Evolutionary conservation across 2,797 vertebrate species (phyloP).

Genomic region (Centropyge bicolor): DNA sequence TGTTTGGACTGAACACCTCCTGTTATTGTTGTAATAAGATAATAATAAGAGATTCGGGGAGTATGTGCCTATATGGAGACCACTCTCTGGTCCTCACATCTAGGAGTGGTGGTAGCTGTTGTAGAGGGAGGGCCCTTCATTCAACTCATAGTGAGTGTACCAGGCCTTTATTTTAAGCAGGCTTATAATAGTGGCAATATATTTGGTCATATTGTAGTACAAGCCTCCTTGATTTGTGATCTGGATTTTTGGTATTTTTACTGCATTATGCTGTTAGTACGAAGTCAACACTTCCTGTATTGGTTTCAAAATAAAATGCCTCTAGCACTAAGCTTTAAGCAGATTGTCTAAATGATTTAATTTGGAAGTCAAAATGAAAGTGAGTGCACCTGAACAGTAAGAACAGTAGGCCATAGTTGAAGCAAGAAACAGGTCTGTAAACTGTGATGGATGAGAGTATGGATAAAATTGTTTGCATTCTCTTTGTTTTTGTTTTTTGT

Average conservation of each 20-base stretch:
- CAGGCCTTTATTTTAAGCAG: not conserved
- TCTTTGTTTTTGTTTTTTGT: no score
- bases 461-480: no score
- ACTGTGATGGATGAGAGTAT: not conserved
- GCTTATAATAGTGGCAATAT: not conserved
- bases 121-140: not conserved
- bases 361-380: not conserved
- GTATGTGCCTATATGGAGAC: not conserved
- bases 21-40: slow-evolving; percentile 33
- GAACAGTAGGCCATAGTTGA: no score
- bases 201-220: no score
- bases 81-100: slow-evolving; percentile 1
- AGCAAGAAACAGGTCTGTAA: not conserved
- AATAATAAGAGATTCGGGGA: not conserved
- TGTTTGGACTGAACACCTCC: slow-evolving; percentile 38
- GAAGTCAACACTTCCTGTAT: no score
- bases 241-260: no score
- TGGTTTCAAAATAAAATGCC: no score
- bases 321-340: no score
- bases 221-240: no score
- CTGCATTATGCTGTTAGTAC: no score
- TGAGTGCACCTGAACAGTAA: no score
- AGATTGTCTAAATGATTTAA: not conserved
- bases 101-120: slow-evolving; percentile 32
- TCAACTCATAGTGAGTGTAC: not conserved